phyloP scores from a whole-genome alignment of 2,113 vertebrate species.

The Pardalotus punctatus region DNA sequence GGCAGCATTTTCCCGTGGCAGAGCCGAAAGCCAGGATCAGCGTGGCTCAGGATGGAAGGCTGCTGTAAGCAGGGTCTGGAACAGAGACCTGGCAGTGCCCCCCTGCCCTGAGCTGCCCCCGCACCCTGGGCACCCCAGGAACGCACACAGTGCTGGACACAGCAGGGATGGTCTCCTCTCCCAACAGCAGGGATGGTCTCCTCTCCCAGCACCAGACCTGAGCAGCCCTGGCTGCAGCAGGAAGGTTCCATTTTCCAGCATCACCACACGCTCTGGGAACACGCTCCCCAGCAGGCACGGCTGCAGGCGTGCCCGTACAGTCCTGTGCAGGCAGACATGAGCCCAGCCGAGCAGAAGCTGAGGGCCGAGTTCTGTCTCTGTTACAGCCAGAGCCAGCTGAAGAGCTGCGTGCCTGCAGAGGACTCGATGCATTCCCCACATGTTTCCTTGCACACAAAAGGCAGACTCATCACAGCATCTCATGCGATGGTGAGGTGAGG shows the following conservation, averaged over 20 bases:
- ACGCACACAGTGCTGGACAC: fast-evolving
- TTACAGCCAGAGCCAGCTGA: not conserved
- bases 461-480: not conserved
- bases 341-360: not conserved
- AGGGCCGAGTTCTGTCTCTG: not conserved
- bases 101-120: not conserved
- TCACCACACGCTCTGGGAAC: not conserved
- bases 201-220: no score
- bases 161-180: fast-evolving
- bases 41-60: not conserved
- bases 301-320: not conserved
- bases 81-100: not conserved
- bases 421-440: not conserved
- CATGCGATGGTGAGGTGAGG: not conserved
- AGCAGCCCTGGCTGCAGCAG: fast-evolving
- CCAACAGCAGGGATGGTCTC: not conserved
- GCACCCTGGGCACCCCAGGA: fast-evolving
- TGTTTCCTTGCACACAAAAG: not conserved
- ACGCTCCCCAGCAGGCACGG: fast-evolving
- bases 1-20: not conserved
- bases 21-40: not conserved
- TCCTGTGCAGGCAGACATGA: not conserved
- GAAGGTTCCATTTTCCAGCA: not conserved
- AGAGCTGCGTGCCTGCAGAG: fast-evolving
- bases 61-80: not conserved